Evolutionary conservation across 1,140 invertebrate species (phyloP).

Genomic region (Oryctes rhinoceros): DNA sequence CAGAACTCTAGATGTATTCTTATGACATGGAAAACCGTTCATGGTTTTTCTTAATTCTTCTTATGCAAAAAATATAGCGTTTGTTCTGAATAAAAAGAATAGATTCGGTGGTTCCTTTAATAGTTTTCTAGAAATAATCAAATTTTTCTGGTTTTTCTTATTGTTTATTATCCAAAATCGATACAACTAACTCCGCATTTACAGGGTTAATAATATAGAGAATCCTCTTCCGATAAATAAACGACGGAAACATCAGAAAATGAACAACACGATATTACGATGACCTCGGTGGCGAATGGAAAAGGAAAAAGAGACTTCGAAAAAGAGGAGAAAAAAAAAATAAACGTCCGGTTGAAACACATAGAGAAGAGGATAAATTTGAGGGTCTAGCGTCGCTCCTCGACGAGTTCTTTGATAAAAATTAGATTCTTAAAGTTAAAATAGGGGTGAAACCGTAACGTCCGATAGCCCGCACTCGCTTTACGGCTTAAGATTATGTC

Average conservation of each 20-base stretch:
- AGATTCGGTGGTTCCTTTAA: too few relatives aligned
- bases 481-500: conserved; percentile 1
- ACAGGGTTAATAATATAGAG: too few relatives aligned
- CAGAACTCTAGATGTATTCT: too few relatives aligned
- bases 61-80: too few relatives aligned
- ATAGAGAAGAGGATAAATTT: background rate
- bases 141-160: too few relatives aligned
- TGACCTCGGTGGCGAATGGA: background rate
- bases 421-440: conserved; percentile 23
- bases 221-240: background rate
- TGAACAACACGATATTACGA: conserved; percentile 6
- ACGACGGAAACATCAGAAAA: background rate
- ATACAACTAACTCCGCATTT: too few relatives aligned
- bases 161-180: too few relatives aligned
- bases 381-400: background rate
- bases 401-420: background rate
- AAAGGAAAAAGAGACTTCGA: background rate
- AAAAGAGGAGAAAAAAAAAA: background rate
- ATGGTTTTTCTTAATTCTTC: too few relatives aligned
- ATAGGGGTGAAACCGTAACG: conserved; percentile 12
- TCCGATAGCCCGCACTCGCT: background rate
- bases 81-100: too few relatives aligned
- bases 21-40: too few relatives aligned
- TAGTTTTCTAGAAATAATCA: too few relatives aligned
- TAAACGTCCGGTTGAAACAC: background rate